These are phyloP conservation scores for Novumbra hubbsi DNA, from an alignment of 2,797 vertebrate species.

Conservation along the genomic window DNA sequence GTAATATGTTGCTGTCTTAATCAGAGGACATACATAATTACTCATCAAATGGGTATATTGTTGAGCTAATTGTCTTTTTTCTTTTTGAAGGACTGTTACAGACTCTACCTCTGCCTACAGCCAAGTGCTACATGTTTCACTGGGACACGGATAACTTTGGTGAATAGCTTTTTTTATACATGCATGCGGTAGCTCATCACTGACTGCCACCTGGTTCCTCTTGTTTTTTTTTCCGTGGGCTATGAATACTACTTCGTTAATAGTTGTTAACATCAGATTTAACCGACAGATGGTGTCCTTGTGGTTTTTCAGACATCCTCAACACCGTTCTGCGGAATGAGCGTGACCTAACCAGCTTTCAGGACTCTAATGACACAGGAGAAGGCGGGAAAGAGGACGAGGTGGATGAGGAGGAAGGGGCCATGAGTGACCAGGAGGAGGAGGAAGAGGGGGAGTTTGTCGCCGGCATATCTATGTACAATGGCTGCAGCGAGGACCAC, in stretches of 20 bases:
- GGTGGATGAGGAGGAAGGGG: constrained; percentile 53
- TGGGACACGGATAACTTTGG: constrained; percentile 98
- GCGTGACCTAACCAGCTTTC: constrained; percentile 51
- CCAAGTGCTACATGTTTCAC: constrained; percentile 87
- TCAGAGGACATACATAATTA: too few relatives aligned
- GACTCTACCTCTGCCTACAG: constrained; percentile 82
- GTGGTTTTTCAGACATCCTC: constrained; percentile 78
- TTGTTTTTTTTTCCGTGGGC: neutral
- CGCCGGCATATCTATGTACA: constrained; percentile 39
- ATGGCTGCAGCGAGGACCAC: constrained; percentile 55
- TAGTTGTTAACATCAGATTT: neutral
- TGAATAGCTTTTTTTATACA: constrained; percentile 59
- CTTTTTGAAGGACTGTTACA: constrained; percentile 70
- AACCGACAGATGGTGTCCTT: neutral
- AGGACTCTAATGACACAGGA: constrained; percentile 24
- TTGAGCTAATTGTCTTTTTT: neutral
- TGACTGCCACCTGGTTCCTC: neutral
- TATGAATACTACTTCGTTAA: neutral
- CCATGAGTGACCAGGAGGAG: constrained; percentile 55
- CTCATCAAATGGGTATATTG: too few relatives aligned
- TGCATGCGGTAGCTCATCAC: neutral
- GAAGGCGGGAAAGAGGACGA: constrained; percentile 68
- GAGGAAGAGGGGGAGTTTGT: constrained; percentile 26
- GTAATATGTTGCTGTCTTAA: too few relatives aligned
- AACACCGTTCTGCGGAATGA: constrained; percentile 84